phyloP scores from a whole-genome alignment of 2,113 vertebrate species.

The Erinaceus europaeus region DNA sequence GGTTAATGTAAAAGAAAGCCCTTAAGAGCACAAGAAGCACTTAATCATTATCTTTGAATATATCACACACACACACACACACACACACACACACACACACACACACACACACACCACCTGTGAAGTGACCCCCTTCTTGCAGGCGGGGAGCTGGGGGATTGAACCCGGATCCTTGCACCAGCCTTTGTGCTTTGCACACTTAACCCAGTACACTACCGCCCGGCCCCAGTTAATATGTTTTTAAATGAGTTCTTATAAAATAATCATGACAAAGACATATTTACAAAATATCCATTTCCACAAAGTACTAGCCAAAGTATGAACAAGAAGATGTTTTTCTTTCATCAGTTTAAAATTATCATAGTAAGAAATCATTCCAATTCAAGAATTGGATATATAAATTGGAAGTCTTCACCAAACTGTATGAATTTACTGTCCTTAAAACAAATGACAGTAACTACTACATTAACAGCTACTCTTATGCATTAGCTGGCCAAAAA shows the following conservation, averaged over 20 bases:
- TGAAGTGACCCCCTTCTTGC: no score
- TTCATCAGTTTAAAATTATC: constrained; percentile 34
- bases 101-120: no score
- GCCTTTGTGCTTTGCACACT: no score
- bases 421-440: not conserved
- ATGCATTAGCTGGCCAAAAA: not conserved
- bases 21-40: constrained; percentile 11
- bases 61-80: constrained; percentile 37
- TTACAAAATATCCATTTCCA: constrained; percentile 32
- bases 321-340: not conserved
- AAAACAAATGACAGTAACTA: constrained; percentile 13
- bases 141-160: no score
- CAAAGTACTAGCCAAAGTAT: not conserved
- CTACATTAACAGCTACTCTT: constrained; percentile 20
- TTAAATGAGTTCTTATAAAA: constrained; percentile 37
- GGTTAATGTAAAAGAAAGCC: constrained; percentile 27
- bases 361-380: not conserved
- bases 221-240: constrained; percentile 16
- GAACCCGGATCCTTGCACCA: no score
- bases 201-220: constrained; percentile 57
- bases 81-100: no score
- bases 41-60: not conserved
- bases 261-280: constrained; percentile 21
- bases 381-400: constrained; percentile 29
- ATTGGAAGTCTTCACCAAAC: not conserved